Conservation (phyloP, 2,797 vertebrate genomes). For the Fistularia commersonii region DNA sequence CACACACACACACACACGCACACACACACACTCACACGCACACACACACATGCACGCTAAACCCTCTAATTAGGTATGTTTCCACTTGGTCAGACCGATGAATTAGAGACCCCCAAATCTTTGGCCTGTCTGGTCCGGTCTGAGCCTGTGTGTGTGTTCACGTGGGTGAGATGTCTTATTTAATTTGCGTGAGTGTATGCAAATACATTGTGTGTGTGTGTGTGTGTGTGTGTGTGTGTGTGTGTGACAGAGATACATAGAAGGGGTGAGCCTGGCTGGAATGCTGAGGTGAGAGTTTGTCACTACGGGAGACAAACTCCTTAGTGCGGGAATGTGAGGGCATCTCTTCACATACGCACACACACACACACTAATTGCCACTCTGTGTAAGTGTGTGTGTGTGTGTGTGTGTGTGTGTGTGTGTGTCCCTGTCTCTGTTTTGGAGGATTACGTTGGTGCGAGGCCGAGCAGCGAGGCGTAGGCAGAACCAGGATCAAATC, state of each 20-base stretch:
- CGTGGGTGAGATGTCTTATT: slow-evolving; percentile 16
- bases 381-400: slow-evolving; percentile 16
- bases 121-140: slow-evolving; percentile 26
- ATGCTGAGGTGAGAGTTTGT: slow-evolving; percentile 44
- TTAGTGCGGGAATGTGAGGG: slow-evolving; percentile 39
- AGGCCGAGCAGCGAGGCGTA: slow-evolving; percentile 38
- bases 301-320: slow-evolving; percentile 33
- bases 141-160: slow-evolving; percentile 14
- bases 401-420: no score
- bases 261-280: slow-evolving; percentile 28
- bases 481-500: slow-evolving; percentile 40
- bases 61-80: slow-evolving; percentile 53
- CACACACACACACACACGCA: slow-evolving; percentile 5
- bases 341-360: slow-evolving; percentile 31
- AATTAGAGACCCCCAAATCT: slow-evolving; percentile 52
- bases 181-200: slow-evolving; percentile 3
- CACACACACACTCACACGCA: slow-evolving; percentile 4
- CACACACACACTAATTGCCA: slow-evolving; percentile 40
- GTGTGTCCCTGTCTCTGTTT: no score
- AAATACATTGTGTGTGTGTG: no score
- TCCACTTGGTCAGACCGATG: slow-evolving; percentile 51
- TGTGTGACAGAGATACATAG: slow-evolving; percentile 12
- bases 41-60: slow-evolving; percentile 11
- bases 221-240: slow-evolving; percentile 1
- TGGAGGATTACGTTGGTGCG: slow-evolving; percentile 46